Evolutionary conservation across 2,888 invertebrate genomes (phyloP), one percentile per base, ranked within the genome.

Genomic region (Deilephila porcellus): DNA sequence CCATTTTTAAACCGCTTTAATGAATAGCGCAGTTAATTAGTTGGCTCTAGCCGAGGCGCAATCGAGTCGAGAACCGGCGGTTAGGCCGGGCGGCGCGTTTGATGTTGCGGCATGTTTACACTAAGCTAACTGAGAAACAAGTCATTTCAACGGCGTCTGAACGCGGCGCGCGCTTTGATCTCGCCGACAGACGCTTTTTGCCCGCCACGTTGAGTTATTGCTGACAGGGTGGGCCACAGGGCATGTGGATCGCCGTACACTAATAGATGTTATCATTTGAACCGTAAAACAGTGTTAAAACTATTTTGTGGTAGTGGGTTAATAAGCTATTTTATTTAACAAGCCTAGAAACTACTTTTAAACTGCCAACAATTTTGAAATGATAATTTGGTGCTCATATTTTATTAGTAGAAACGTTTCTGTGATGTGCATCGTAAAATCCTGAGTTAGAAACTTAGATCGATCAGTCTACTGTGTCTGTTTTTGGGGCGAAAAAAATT

Each of bases 101-200:
- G 94, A 94, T 89, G 92, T 88, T 84, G 85, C 92, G 90, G 86
- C 84, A 82, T 94, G 94, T 94, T 93, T 94, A 92, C 93, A 92
- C 92, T 92, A 90, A 90, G 90, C 92, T 90, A 90, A 93, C 93
- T 89, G 92, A 86, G 92, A 91, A 92, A 93, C 93, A 91, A 93
- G 93, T 92, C 92, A 90, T 93, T 92, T 91, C 89, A 86, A 86
- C 82, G 85, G 84, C 87, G 88, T 88, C 85, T 88, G 90, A 81
- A 82, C 83, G 76, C 82, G 83, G 87, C 87, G 89, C 4, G 84
- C 75, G 76, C 90, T 94, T 94, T 94, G 92, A 94, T 92, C 90
- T 90, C 78, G 85, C 92, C 93, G 91, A 84, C 80, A 73, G 77
- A 74, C 82, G 85, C 85, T 88, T 90, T 90, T 91, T 90, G 86